Conservation (phyloP, 2,113 vertebrate species). For the Lontra canadensis region DNA sequence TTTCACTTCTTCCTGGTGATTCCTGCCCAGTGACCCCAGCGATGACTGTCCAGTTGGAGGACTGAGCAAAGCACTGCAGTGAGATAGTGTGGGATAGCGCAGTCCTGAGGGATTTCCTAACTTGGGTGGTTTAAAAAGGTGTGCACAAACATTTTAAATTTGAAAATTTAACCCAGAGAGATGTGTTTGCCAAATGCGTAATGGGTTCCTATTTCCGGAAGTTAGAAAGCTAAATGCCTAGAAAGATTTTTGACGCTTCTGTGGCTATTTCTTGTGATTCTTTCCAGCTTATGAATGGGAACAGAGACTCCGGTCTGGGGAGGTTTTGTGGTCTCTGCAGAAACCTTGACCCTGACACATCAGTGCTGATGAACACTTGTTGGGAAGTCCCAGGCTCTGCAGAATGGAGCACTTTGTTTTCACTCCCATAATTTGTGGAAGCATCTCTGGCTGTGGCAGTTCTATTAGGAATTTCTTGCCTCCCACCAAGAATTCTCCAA, state of each 20-base stretch:
- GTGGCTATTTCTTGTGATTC: neutral
- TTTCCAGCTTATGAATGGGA: neutral
- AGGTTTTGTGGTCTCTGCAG: neutral
- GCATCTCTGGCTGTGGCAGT: neutral
- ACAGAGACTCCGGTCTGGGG: fast-evolving
- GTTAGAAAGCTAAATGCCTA: neutral
- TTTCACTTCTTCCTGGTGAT: neutral
- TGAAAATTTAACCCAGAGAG: neutral
- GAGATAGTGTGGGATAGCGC: fast-evolving
- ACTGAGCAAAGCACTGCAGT: fast-evolving
- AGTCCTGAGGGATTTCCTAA: neutral
- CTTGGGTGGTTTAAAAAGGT: neutral
- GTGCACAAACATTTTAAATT: neutral
- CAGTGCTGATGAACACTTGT: fast-evolving
- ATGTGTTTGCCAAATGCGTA: neutral
- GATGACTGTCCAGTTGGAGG: neutral
- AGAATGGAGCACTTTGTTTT: fast-evolving
- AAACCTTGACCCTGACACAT: neutral
- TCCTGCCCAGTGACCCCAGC: too few relatives aligned
- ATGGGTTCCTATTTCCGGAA: neutral
- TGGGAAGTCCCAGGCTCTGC: fast-evolving
- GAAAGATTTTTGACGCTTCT: neutral
- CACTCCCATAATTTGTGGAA: fast-evolving
- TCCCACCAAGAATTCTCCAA: neutral
- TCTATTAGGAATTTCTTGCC: neutral